phyloP scores from a whole-genome alignment of 2,888 invertebrate species.

The Tinea pellionella region DNA sequence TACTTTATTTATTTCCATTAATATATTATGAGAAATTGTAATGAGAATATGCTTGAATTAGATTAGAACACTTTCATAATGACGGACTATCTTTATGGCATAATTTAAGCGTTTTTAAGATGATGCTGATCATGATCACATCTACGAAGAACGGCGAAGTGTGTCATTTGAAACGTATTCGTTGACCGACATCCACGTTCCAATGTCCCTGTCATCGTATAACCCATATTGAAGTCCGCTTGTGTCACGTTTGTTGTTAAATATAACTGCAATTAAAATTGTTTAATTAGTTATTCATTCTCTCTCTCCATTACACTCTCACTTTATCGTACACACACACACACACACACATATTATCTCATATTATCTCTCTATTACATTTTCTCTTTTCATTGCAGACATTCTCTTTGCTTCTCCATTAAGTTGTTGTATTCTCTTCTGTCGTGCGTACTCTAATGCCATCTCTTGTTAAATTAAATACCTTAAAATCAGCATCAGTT shows the following conservation, averaged over 20 bases:
- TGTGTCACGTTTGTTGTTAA: slow-evolving; percentile 87
- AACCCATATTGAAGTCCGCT: slow-evolving; percentile 90
- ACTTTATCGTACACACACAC: too few species aligned
- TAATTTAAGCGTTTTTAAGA: slow-evolving; percentile 36
- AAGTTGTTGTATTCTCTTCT: too few species aligned
- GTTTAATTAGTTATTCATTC: not conserved
- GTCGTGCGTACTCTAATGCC: too few species aligned
- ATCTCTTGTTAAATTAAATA: slow-evolving; percentile 27
- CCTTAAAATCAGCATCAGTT: slow-evolving; percentile 82
- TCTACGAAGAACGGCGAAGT: slow-evolving; percentile 87
- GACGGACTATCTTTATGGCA: not conserved
- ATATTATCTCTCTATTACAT: too few species aligned
- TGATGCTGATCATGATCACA: slow-evolving; percentile 77
- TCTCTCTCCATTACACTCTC: too few species aligned
- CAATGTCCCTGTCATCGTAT: slow-evolving; percentile 87
- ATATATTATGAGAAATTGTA: too few species aligned
- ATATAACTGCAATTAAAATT: slow-evolving; percentile 66
- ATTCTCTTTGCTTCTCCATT: too few species aligned
- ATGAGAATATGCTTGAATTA: too few species aligned
- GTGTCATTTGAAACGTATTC: slow-evolving; percentile 85
- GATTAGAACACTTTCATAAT: too few species aligned
- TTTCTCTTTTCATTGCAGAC: too few species aligned
- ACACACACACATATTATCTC: too few species aligned
- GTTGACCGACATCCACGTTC: slow-evolving; percentile 82
- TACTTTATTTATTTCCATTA: too few species aligned